Percentiles rank a stretch among this genome's conserved stretches.
Evolutionary conservation across 2,113 vertebrate genomes (phyloP).

Genomic region (Gasterosteus aculeatus): DNA sequence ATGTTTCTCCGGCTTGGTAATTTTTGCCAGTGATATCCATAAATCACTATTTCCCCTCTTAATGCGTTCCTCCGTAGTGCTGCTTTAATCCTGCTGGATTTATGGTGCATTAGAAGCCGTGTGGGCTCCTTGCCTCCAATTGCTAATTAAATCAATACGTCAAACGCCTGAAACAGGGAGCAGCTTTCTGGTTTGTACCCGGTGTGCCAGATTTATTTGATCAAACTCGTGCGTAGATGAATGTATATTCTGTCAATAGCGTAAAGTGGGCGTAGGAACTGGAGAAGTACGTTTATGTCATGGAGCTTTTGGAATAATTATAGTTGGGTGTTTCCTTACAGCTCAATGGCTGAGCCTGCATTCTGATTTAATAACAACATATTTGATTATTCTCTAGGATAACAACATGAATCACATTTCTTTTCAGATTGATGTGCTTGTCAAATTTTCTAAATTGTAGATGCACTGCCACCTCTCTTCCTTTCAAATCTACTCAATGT

Average conservation of each 20-base stretch:
- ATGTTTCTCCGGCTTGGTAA: not conserved
- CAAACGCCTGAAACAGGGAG: slow-evolving; percentile 32
- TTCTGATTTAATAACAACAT: not conserved
- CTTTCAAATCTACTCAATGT: not conserved
- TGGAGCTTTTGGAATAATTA: slow-evolving; percentile 24
- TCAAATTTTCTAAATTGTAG: not conserved
- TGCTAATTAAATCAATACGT: slow-evolving; percentile 52
- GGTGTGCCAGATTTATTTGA: slow-evolving; percentile 22
- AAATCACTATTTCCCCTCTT: slow-evolving; percentile 17
- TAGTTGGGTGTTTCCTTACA: not conserved
- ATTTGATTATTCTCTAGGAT: not conserved
- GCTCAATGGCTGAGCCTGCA: not conserved
- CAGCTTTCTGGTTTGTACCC: slow-evolving; percentile 4
- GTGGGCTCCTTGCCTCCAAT: slow-evolving; percentile 11
- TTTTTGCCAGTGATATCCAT: slow-evolving; percentile 24
- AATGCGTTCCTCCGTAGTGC: slow-evolving; percentile 5
- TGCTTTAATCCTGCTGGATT: slow-evolving; percentile 37
- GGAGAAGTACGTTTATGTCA: slow-evolving; percentile 18
- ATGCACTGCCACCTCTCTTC: not conserved
- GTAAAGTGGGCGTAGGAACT: not conserved
- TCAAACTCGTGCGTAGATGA: slow-evolving; percentile 14
- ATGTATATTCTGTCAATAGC: slow-evolving; percentile 11
- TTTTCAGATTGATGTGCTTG: not conserved
- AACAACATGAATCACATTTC: not conserved
- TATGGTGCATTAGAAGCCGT: slow-evolving; percentile 30